Base-by-base conservation (phyloP, 2,113 vertebrate species). In the Rana temporaria region DNA sequence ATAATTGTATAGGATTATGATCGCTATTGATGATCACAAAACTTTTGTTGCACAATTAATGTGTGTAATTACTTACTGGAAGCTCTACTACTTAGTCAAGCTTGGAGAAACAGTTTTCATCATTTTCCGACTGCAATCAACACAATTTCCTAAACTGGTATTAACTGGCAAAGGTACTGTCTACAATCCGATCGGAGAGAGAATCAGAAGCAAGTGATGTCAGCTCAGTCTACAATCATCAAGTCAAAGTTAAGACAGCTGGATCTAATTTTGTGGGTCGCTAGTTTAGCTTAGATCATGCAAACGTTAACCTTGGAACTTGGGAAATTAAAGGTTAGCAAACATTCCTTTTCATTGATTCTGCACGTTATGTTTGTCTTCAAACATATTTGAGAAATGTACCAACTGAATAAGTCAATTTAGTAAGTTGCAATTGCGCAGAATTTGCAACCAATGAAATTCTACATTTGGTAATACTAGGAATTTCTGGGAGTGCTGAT, bases 291-390 rank as follows among this genome's bases (percentile, higher is more conserved):
- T 48, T 48, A 48, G 42, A 63, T 63, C 20, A 63, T 24, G 22
- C 60, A 63, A 20, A 63, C 7, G 9, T 12, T 63, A 63, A 24
- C 60, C 60, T 48, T 48, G 42, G 12, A 48, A 48, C 42, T 48
- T 48, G 42, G 26, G 20, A 63, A 24, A 63, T 60, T n/a, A 60
- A 60, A n/a, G 20, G 59, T 60, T 60, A 60, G 59, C 8, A 19
- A 60, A 20, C n/a, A 60, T 60, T 60, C 59, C n/a, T 60, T 60
- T 60, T 60, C 42, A 48, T 48, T 48, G 42, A 48, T 63, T 63
- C 24, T 20, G 4, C 60, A 63, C 60, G 26, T 62, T 62, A 63
- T 63, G 42, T 48, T 48, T 48, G 9, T 48, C 42, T 48, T 48
- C 6, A 48, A 48, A 48, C 42, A 11, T 48, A 48, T 48, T 48